Base-by-base conservation (phyloP, 2,797 vertebrate species). In the Pipistrellus kuhlii region DNA sequence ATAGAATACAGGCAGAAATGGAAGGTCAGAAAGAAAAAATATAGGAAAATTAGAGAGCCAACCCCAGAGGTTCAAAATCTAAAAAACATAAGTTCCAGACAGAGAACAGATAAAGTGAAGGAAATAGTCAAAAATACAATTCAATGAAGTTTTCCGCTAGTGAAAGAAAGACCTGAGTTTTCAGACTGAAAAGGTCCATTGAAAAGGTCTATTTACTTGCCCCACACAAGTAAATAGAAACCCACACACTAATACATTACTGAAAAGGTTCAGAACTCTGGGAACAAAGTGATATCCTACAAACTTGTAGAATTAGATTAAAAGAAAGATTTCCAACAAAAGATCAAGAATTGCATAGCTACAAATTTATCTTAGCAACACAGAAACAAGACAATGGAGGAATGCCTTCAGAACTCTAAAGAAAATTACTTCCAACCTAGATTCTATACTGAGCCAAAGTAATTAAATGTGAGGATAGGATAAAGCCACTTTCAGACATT, bases 81-180 rank as follows among this genome's bases (percentile, higher is more conserved):
- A 5, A 86, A 84, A 73, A 76, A 17, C 2, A 81, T 23, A 30
- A 55, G 23, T 77, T 87, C n/a, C 32, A 81, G 38, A 55, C 41
- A 94, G 27, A 78, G 18, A 93, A 35, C 8, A 32, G 17, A 87
- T 27, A 53, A 85, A 82, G 69, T 35, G 41, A 90, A 85, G 57
- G 53, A 85, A 66, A 48, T 82, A n/a, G 68, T 53, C 7, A 85
- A 57, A 88, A 80, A 32, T 72, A 17, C 25, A 93, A 27, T 53
- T 80, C 18, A 73, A 11, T n/a, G n/a, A 85, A 41, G 69, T 8
- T 53, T 88, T 91, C 48, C 35, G 23, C 48, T 94, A 75, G 30
- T 62, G n/a, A 87, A 85, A 88, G 27, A 87, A 85, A 88, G 46
- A 85, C 23, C 77, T 51, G 59, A 71, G 21, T 85, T 55, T 81